Conservation (phyloP, 2,888 invertebrate genomes). For the Homarus gammarus region DNA sequence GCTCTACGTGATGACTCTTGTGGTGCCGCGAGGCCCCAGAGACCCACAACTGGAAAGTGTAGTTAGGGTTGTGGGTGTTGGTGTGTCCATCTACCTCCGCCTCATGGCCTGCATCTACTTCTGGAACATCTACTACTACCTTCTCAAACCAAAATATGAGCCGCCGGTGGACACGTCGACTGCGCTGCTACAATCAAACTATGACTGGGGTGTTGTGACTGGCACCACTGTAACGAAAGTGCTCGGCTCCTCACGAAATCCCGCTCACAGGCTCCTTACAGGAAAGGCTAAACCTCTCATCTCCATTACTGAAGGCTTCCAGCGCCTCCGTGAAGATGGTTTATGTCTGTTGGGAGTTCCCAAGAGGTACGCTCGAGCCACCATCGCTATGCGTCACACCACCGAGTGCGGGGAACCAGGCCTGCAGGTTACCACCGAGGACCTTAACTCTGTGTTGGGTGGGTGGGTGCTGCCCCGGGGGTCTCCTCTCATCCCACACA, state of each 20-base stretch:
- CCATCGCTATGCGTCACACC: constrained; percentile 66
- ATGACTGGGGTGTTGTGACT: constrained; percentile 58
- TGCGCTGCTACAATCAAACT: constrained; percentile 47
- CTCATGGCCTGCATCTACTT: constrained; percentile 70
- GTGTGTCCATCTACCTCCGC: constrained; percentile 59
- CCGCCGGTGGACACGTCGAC: constrained; percentile 51
- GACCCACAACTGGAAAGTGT: constrained; percentile 43
- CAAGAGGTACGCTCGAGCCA: constrained; percentile 66
- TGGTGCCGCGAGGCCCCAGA: not conserved
- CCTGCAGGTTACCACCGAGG: constrained; percentile 60
- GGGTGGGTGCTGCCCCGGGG: constrained; percentile 58
- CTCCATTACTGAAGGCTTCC: constrained; percentile 64
- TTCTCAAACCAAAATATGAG: constrained; percentile 71
- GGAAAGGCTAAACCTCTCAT: constrained; percentile 22
- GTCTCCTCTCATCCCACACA: constrained; percentile 39
- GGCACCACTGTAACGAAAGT: constrained; percentile 63
- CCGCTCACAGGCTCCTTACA: constrained; percentile 37
- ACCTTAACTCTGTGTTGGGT: constrained; percentile 64
- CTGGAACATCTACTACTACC: constrained; percentile 66
- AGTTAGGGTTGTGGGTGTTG: constrained; percentile 32
- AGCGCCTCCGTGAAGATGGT: constrained; percentile 41
- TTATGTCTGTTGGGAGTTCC: constrained; percentile 72
- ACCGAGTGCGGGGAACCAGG: constrained; percentile 70
- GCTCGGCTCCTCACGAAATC: constrained; percentile 24
- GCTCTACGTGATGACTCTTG: constrained; percentile 49